These are phyloP conservation scores for Lepidurus apus DNA, from an alignment of 1,140 invertebrate species.

Conservation along the genomic window DNA sequence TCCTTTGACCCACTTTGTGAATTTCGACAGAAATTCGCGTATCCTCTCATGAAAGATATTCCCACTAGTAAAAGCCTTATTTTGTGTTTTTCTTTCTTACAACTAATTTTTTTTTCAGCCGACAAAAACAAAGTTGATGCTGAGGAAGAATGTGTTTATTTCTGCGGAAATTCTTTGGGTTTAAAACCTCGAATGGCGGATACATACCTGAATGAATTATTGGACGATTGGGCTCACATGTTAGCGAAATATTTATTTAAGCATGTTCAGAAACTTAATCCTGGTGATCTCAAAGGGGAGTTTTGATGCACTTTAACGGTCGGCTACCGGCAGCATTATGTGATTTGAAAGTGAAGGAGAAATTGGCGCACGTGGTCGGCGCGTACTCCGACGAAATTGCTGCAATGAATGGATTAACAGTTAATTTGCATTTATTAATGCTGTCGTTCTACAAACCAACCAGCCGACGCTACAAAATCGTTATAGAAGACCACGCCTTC, in stretches of 20 bases:
- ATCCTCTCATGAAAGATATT: conserved; percentile 47
- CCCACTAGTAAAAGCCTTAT: conserved; percentile 42
- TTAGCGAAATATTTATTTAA: conserved; percentile 39
- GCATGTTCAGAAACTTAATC: conserved; percentile 23
- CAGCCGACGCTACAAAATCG: conserved; percentile 50
- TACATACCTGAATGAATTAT: conserved; percentile 43
- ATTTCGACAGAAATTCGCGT: conserved; percentile 45
- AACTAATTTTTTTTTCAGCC: conserved; percentile 37
- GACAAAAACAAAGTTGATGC: conserved; percentile 42
- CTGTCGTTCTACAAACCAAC: conserved; percentile 56
- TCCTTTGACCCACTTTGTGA: conserved; percentile 43
- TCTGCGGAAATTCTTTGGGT: conserved; percentile 55
- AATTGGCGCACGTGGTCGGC: conserved; percentile 49
- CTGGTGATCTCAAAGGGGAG: conserved; percentile 43
- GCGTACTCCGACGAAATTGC: conserved; percentile 46
- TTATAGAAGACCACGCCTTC: conserved; percentile 56
- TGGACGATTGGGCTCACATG: conserved; percentile 51
- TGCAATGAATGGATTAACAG: conserved; percentile 55
- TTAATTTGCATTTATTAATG: conserved; percentile 53
- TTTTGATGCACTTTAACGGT: conserved; percentile 48
- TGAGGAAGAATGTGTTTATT: conserved; percentile 52
- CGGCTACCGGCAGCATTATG: conserved; percentile 49
- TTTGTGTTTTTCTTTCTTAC: neutral
- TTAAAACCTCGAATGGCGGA: conserved; percentile 48
- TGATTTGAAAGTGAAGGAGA: conserved; percentile 46